These are phyloP conservation scores for Sphaerophoria rueppellii DNA, from an alignment of 2,888 invertebrate species.

Conservation along the genomic window DNA sequence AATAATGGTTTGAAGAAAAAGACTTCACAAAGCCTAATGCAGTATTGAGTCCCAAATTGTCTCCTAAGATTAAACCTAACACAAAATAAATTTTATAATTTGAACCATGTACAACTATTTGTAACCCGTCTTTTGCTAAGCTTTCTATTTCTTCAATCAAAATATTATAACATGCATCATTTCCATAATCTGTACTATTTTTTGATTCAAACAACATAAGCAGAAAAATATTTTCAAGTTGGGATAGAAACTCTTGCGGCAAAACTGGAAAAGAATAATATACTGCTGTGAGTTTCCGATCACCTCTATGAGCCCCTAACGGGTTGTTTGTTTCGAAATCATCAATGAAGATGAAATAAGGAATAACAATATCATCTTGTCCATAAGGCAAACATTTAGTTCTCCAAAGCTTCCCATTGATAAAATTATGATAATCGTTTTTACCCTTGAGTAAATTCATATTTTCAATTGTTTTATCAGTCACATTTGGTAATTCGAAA, in stretches of 20 bases:
- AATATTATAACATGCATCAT: slow-evolving; percentile 8
- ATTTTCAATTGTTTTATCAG: slow-evolving; percentile 9
- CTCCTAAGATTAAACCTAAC: slow-evolving; percentile 1
- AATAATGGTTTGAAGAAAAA: background rate
- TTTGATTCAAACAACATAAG: slow-evolving; percentile 27
- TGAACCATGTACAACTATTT: background rate
- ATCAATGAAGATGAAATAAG: slow-evolving; percentile 30
- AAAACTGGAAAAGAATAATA: slow-evolving; percentile 37
- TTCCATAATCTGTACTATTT: background rate
- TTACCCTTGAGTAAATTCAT: background rate
- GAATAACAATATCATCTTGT: slow-evolving; percentile 21
- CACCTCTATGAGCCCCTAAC: slow-evolving; percentile 28
- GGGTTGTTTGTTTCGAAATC: slow-evolving; percentile 33
- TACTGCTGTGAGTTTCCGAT: slow-evolving; percentile 22
- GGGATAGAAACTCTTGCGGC: slow-evolving; percentile 14
- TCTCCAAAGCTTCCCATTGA: slow-evolving; percentile 22
- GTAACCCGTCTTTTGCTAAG: background rate
- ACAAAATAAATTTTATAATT: slow-evolving; percentile 7
- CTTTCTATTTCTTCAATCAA: slow-evolving; percentile 15
- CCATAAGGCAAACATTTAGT: slow-evolving; percentile 1
- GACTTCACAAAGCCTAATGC: slow-evolving; percentile 11
- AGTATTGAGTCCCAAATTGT: background rate
- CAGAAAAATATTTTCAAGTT: slow-evolving; percentile 29
- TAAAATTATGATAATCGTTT: slow-evolving; percentile 14
- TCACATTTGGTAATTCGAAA: slow-evolving; percentile 12